Base-by-base conservation (phyloP, 37 sponge, comb jelly and placozoan species). In the Hormiphora californensis region DNA sequence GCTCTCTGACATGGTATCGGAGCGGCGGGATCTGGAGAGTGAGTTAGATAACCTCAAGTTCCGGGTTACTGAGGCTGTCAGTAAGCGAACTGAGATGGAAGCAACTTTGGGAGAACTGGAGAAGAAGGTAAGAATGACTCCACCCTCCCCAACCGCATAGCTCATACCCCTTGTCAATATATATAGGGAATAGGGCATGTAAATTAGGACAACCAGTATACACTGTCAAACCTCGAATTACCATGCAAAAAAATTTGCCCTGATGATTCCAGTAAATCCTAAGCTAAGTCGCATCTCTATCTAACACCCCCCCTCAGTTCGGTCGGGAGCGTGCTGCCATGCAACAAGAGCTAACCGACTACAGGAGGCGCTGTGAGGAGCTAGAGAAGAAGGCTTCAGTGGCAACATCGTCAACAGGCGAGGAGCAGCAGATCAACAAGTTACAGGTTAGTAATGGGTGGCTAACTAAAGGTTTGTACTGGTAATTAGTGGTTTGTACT, bases 11-110 rank as follows among this genome's bases (percentile, higher is more conserved):
- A 33, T 8, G 25, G 21, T 73, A 33, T 22, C 81, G 28, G 81
- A 73, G 38, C 7, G 81, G 9, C 41, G 81, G 12, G 81, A 73
- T 19, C 46, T 73, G 7, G 81, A 73, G 81, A 23, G 46, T 1
- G 81, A 73, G 25, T 2, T 73, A 2, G 81, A 73, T 30, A 73
- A 43, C 4, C 81, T 73, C n/a, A 73, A 73, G 44, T 73, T 73
- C 22, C 40, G 43, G 81, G 40, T 43, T 28, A 36, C 81, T 4
- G 81, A 73, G 81, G 81, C 81, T 3, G 81, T 73, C 2, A 43
- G 46, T 27, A 73, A 73, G 38, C 32, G 81, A 5, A 73, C 81
- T 19, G 81, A 73, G 81, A 1, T 40, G 81, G 81, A 73, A 30
- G 81, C 40, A 1, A 46, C 25, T 21, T 17, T 73, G n/a, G 40